Evolutionary conservation across 2,888 invertebrate species (phyloP), one percentile per base, ranked within the genome.

Genomic region (Agrotis clavis): DNA sequence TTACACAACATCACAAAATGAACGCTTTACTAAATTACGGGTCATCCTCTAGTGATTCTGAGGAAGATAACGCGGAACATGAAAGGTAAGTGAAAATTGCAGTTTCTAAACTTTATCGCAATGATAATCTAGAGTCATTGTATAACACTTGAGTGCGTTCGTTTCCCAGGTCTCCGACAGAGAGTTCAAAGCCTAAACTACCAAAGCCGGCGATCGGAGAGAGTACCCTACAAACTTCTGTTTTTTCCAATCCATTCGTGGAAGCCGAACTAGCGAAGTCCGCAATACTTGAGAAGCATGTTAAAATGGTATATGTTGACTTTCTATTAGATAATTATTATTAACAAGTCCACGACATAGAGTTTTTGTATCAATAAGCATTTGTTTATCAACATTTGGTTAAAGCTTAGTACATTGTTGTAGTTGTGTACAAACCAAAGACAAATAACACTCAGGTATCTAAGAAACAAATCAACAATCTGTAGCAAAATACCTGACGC

Each of bases 251-350:
- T 96, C 98, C 98, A 13, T 99, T 98, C 90, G 97, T 97, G 35
- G 98, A 98, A 91, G 99, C 98, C 0, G 99, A 99, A 92, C 97
- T 97, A 89, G 98, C 98, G 3, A 98, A 99, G 91, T 97, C 98
- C 73, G 98, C 98, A 18, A 97, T 98, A 71, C 94, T 99, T 59
- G 98, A 99, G 89, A 98, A 98, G 88, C 99, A 99, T 92, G 99
- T 99, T 0, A 99, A 99, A 97, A 98, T 99, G 98, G 98, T 98
- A 87, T 97, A 96, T 93, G 96, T 96, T 96, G 95, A 96, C 93
- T 95, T 95, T 91, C 95, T 92, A 92, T 92, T 89, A 81, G n/a
- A 78, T 11, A 66, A 41, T 25, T 56, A 59, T 25, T 35, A 56
- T 77, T 81, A 48, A 66, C 16, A 56, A 67, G 61, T 57, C 57